Conservation (phyloP, 1,140 invertebrate species). For the Caenorhabditis tropicalis region DNA sequence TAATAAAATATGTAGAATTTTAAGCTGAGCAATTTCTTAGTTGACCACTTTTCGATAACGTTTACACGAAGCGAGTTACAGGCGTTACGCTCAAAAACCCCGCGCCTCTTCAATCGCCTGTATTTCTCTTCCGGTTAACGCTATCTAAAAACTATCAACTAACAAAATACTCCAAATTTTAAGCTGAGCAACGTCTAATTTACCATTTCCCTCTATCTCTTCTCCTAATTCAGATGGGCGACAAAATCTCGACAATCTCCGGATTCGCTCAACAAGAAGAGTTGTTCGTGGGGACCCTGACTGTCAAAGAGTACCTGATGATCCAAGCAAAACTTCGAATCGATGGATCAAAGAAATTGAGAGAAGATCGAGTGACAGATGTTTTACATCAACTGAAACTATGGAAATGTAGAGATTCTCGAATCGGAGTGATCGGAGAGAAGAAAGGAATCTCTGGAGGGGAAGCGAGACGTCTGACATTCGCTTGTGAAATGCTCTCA, state of each 20-base stretch:
- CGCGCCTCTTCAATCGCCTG: too few relatives aligned
- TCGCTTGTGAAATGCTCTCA: conserved; percentile 77
- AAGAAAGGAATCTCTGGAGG: conserved; percentile 72
- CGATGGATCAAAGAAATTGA: not conserved
- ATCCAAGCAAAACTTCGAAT: conserved; percentile 73
- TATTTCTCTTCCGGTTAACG: too few relatives aligned
- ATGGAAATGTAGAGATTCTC: conserved; percentile 66
- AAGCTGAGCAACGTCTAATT: not conserved
- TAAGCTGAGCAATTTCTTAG: too few relatives aligned
- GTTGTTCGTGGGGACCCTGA: conserved; percentile 75
- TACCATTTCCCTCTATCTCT: not conserved
- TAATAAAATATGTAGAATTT: too few relatives aligned
- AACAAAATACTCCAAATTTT: too few relatives aligned
- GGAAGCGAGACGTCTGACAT: conserved; percentile 74
- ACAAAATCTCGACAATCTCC: conserved; percentile 73
- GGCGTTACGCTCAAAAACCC: too few relatives aligned
- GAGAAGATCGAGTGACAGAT: conserved; percentile 48
- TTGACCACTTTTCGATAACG: too few relatives aligned
- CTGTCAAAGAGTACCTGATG: conserved; percentile 75
- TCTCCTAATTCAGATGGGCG: conserved; percentile 48
- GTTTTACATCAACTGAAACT: conserved; percentile 70
- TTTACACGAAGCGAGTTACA: too few relatives aligned
- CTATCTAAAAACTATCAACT: too few relatives aligned
- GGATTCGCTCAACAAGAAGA: conserved; percentile 77
- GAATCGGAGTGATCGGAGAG: conserved; percentile 65